phyloP scores from a whole-genome alignment of 2,888 invertebrate species.

The Drosophila pseudotalamancana region DNA sequence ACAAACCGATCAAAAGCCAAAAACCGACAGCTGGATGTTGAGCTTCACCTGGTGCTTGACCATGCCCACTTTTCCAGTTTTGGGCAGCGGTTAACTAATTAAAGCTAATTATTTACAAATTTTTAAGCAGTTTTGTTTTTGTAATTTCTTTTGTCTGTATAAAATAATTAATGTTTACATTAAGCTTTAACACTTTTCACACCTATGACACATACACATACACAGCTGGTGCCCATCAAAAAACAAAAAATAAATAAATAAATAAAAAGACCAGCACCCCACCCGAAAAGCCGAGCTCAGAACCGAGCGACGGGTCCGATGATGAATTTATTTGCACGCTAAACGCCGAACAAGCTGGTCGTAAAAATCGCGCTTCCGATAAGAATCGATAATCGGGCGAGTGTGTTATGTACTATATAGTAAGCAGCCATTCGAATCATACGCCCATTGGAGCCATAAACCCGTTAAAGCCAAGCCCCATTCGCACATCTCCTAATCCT shows the following conservation, averaged over 20 bases:
- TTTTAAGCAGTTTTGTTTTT: slow-evolving; percentile 42
- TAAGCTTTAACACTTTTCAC: slow-evolving; percentile 58
- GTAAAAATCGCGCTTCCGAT: slow-evolving; percentile 53
- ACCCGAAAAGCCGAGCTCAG: slow-evolving; percentile 13
- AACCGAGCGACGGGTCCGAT: slow-evolving; percentile 18
- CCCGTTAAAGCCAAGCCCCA: not conserved
- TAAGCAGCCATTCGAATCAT: slow-evolving; percentile 23
- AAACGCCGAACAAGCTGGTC: slow-evolving; percentile 76
- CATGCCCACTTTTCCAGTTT: slow-evolving; percentile 1
- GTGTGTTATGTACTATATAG: slow-evolving; percentile 29
- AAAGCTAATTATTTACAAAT: slow-evolving; percentile 62
- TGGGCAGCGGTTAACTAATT: slow-evolving; percentile 44
- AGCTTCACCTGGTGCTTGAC: not conserved
- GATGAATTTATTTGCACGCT: slow-evolving; percentile 74
- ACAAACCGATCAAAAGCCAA: slow-evolving; percentile 38
- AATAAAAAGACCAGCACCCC: not conserved
- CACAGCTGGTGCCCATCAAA: slow-evolving; percentile 19
- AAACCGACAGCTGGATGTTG: slow-evolving; percentile 28
- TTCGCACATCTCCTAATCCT: not conserved
- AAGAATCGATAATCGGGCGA: slow-evolving; percentile 6
- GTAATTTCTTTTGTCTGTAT: slow-evolving; percentile 7
- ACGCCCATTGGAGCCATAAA: not conserved
- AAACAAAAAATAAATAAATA: no score
- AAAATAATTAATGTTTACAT: slow-evolving; percentile 58
- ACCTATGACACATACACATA: slow-evolving; percentile 8